These are phyloP conservation scores for human (Homo sapiens) DNA, from an alignment of 2,113 vertebrate species.

Conservation along the genomic window GRCh38 chr6:56711001-56711500, in stretches of 20 bases:
- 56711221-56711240: background rate
- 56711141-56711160: background rate
- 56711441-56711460: background rate
- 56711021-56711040: background rate
- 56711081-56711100: background rate
- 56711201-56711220: background rate
- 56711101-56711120: constrained; percentile 13
- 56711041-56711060: background rate
- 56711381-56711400: background rate
- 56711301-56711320: background rate
- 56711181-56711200: background rate
- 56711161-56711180: background rate
- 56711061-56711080: background rate
- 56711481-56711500: background rate
- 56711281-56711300: background rate
- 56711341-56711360: background rate
- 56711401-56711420: background rate
- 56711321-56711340: background rate
- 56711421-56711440: background rate
- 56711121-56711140: background rate
- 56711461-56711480: background rate
- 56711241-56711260: background rate
- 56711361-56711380: background rate
- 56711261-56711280: background rate
- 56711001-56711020: background rate